A percentile compares a stretch with the other conserved stretches of the same genome.
Conservation (phyloP, 2,888 invertebrate species). For the Julus scanicus region DNA sequence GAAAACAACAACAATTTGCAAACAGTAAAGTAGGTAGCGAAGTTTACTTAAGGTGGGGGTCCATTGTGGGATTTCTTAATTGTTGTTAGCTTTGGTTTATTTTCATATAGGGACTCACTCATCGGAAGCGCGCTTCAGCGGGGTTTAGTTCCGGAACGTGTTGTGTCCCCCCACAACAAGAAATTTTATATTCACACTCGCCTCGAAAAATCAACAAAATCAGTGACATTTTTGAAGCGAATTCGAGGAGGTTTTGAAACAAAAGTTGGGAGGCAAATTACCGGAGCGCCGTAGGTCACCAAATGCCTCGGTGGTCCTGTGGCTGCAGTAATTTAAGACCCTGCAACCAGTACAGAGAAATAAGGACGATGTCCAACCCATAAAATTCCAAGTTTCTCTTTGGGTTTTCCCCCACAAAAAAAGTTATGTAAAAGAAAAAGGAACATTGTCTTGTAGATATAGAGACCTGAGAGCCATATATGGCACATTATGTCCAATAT, state of each 20-base stretch:
- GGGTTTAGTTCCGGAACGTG: constrained; percentile 30
- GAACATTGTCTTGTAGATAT: neutral
- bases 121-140: constrained; percentile 32
- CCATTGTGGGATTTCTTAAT: neutral
- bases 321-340: neutral
- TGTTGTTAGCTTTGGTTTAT: neutral
- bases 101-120: neutral
- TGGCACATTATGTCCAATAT: too few species aligned
- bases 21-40: constrained; percentile 7
- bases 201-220: neutral
- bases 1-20: neutral
- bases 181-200: neutral
- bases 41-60: neutral
- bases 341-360: too few species aligned
- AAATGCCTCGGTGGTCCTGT: neutral
- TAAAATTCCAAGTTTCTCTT: neutral
- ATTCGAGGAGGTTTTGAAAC: neutral
- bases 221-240: too few species aligned
- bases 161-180: neutral
- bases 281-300: neutral
- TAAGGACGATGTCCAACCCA: neutral
- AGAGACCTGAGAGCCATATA: too few species aligned
- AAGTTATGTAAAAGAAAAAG: neutral
- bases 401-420: neutral
- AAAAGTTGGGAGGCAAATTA: neutral